Evolutionary conservation across 2,888 invertebrate genomes (phyloP).

Genomic region (Endomychus coccineus): DNA sequence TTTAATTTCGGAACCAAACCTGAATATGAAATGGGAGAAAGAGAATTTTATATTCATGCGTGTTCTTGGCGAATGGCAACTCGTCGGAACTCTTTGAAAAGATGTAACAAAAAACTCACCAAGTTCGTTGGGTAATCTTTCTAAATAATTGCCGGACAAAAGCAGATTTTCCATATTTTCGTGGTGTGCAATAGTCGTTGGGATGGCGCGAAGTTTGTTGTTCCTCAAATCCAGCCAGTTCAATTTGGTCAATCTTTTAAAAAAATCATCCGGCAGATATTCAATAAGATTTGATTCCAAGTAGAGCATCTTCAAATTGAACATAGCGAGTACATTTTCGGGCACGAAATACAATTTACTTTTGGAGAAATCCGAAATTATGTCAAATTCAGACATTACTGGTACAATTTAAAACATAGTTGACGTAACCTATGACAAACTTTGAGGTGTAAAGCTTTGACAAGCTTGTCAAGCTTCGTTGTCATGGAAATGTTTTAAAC

Average conservation of each 20-base stretch:
- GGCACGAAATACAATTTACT: constrained; percentile 35
- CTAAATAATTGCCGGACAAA: constrained; percentile 55
- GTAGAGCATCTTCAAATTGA: constrained; percentile 47
- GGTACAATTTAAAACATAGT: no score
- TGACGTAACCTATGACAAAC: no score
- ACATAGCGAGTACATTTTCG: constrained; percentile 32
- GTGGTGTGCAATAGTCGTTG: constrained; percentile 52
- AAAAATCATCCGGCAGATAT: constrained; percentile 52
- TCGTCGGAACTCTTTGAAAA: no score
- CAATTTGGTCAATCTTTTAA: constrained; percentile 48
- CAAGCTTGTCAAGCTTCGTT: no score
- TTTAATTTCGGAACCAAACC: constrained; percentile 51
- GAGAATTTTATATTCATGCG: constrained; percentile 4
- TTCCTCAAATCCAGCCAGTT: constrained; percentile 60
- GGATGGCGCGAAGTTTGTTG: constrained; percentile 51
- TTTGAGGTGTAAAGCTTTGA: no score
- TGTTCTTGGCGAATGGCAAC: no score
- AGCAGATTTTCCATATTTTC: constrained; percentile 53
- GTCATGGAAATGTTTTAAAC: no score
- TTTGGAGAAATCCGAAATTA: constrained; percentile 39
- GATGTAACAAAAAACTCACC: no score
- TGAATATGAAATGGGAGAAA: constrained; percentile 23
- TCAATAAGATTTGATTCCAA: constrained; percentile 51
- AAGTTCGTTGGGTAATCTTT: constrained; percentile 54
- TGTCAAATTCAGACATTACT: constrained; percentile 32